Conservation (phyloP, 1,140 invertebrate genomes). For the Drosophila melanica region DNA sequence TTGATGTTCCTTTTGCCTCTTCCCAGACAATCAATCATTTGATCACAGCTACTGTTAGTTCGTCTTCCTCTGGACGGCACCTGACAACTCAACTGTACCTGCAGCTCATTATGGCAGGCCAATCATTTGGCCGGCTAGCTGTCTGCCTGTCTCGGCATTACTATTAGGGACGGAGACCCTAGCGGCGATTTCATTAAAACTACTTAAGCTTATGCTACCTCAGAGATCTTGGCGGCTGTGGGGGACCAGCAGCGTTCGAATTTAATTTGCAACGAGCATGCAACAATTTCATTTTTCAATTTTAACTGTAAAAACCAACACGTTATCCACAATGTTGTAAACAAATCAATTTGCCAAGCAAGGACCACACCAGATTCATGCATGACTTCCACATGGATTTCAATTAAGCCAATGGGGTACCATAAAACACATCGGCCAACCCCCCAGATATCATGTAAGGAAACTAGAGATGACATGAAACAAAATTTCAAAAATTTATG, state of each 20-base stretch:
- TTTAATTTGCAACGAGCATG: constrained; percentile 77
- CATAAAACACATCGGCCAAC: constrained; percentile 51
- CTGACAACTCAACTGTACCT: constrained; percentile 46
- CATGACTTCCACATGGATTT: constrained; percentile 49
- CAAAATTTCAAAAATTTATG: background rate
- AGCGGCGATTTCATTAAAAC: constrained; percentile 69
- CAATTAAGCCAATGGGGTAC: constrained; percentile 71
- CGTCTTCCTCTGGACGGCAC: constrained; percentile 14
- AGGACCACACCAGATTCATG: constrained; percentile 61
- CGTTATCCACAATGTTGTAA: constrained; percentile 70
- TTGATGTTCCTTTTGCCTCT: constrained; percentile 2
- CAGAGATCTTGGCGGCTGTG: constrained; percentile 15
- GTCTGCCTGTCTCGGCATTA: background rate
- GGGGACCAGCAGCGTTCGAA: constrained; percentile 33
- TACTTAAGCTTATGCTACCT: constrained; percentile 69
- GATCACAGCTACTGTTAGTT: constrained; percentile 5
- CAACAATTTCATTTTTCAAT: constrained; percentile 80
- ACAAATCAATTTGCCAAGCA: constrained; percentile 74
- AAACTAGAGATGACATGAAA: constrained; percentile 35
- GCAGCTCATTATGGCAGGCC: constrained; percentile 1
- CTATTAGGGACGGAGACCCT: constrained; percentile 18
- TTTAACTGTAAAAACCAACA: constrained; percentile 81
- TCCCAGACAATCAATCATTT: constrained; percentile 66
- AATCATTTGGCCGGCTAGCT: constrained; percentile 16
- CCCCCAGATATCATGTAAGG: constrained; percentile 3